Base-by-base conservation (phyloP, 2,113 vertebrate species). In the Oxyura jamaicensis region DNA sequence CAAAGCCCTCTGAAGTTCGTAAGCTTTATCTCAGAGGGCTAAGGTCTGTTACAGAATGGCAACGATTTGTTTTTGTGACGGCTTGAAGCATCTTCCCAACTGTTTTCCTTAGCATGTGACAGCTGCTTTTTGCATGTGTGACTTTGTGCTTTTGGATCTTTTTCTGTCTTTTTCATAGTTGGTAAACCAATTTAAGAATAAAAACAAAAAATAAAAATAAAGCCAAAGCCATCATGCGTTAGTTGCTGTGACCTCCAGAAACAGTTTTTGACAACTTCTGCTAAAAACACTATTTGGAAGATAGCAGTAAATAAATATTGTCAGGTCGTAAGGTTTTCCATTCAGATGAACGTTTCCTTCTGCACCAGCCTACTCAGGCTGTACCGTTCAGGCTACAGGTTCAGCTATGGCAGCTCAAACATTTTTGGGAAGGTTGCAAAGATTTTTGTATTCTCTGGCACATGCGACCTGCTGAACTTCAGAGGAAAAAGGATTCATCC, bases 381-480 rank as follows among this genome's bases (percentile, higher is more conserved):
- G 1, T 13, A 5, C 25, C 7, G 20, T 8, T 44, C 15, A 21
- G 33, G 31, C 22, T 33, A 4, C 3, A 25, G 63, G 31, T 62
- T 56, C 87, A 46, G 63, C 36, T 39, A 16, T 0, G 0, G 50
- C 9, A 59, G 48, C n/a, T 14, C 17, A 35, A 60, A 31, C 17
- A 4, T 29, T 59, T 63, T 26, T 20, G 55, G 28, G 67, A 36
- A 50, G 46, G 22, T 31, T 68, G 60, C 23, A 63, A 3, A 25
- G 17, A 17, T 35, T 87, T 69, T 44, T 13, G 8, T 39, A 1
- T 4, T 23, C 23, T n/a, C 28, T 33, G 48, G 18, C 42, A 15
- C 8, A 42, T 0, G 1, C 0, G 1, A 22, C 23, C 48, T 5
- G 14, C 33, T n/a, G 69, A 58, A 48, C 35, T 56, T 11, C 55